A percentile compares a stretch with the other conserved stretches of the same genome.
Evolutionary conservation across 1,140 invertebrate genomes (phyloP).

Genomic region (Ridgeia piscesae): DNA sequence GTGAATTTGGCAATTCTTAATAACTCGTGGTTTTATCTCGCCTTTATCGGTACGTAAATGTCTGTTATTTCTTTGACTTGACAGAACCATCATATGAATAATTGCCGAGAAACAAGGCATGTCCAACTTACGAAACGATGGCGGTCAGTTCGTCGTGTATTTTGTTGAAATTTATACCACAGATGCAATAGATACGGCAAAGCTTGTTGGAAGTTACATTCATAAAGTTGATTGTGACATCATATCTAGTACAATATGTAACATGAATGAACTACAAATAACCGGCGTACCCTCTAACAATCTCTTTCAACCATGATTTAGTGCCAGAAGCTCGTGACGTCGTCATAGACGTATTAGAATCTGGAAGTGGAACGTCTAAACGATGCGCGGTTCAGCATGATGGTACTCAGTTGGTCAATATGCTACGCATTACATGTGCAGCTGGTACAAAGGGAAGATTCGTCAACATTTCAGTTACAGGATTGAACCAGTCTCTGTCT

Average conservation of each 20-base stretch:
- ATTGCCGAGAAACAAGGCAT: background rate
- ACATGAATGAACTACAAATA: background rate
- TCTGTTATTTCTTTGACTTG: no score
- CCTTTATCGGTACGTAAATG: no score
- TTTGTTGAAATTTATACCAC: no score
- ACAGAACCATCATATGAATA: background rate
- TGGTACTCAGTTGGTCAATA: background rate
- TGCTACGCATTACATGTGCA: background rate
- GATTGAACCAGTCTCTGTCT: background rate
- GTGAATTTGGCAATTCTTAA: no score
- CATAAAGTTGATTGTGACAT: background rate
- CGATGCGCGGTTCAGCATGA: background rate
- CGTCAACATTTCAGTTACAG: background rate
- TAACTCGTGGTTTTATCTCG: no score
- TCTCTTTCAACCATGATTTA: background rate
- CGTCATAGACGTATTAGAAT: background rate
- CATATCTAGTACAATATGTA: background rate
- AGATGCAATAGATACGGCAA: background rate
- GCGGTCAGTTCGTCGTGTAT: no score
- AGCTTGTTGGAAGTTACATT: background rate
- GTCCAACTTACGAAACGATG: background rate
- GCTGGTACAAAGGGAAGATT: background rate
- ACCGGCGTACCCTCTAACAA: background rate
- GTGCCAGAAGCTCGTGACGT: background rate
- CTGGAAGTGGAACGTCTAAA: background rate